Percentiles rank a stretch among this genome's conserved stretches.
These are phyloP conservation scores for Aotus griseimembra DNA, from an alignment of 2,797 vertebrate species.

Conservation along the genomic window DNA sequence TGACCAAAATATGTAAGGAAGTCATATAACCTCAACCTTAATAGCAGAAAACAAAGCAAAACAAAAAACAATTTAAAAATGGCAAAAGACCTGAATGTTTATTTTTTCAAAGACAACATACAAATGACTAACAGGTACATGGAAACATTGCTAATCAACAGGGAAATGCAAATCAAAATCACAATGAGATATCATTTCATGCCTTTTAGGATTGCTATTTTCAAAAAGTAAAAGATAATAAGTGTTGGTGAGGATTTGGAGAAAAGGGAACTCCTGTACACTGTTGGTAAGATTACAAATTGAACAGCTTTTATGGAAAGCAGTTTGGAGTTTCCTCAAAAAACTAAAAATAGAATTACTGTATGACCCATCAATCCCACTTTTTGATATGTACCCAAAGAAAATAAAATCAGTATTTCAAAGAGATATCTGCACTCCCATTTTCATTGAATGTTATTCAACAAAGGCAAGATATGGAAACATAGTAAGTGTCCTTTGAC, in stretches of 20 bases:
- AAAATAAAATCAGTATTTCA: background rate
- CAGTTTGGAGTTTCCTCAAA: background rate
- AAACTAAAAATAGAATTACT: background rate
- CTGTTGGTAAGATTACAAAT: background rate
- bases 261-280: background rate
- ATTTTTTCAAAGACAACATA: background rate
- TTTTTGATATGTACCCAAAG: background rate
- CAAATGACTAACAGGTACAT: background rate
- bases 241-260: background rate
- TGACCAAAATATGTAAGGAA: background rate
- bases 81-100: background rate
- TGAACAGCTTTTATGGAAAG: background rate
- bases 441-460: background rate
- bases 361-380: background rate
- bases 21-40: background rate
- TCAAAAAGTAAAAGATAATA: background rate
- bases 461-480: background rate
- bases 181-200: background rate
- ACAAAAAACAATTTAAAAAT: background rate
- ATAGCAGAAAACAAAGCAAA: background rate
- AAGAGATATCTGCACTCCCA: background rate
- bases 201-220: background rate
- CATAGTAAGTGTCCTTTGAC: background rate
- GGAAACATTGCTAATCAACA: background rate
- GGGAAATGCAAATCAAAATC: background rate